phyloP scores from a whole-genome alignment of 2,113 vertebrate genomes.

The Ctenomys sociabilis region DNA sequence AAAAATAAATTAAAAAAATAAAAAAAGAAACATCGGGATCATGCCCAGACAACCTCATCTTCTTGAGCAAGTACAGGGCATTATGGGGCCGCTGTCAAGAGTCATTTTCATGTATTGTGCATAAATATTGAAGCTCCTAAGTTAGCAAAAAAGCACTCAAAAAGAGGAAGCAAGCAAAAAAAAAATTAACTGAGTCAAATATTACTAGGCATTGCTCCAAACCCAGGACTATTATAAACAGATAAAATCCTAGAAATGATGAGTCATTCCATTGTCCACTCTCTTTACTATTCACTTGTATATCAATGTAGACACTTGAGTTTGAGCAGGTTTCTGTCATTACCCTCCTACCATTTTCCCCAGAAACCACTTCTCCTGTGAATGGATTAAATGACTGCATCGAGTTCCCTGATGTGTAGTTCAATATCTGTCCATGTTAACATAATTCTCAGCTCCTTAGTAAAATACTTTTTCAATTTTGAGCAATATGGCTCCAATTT shows the following conservation, averaged over 20 bases:
- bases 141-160: background rate
- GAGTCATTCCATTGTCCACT: background rate
- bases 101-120: background rate
- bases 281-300: background rate
- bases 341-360: background rate
- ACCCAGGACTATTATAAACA: slow-evolving; percentile 28
- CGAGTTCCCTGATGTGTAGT: background rate
- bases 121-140: slow-evolving; percentile 54
- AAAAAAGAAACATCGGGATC: too few species aligned
- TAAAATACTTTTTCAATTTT: slow-evolving; percentile 22
- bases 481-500: background rate
- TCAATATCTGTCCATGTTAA: background rate
- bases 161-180: slow-evolving; percentile 43
- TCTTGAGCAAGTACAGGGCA: background rate
- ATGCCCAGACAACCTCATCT: background rate
- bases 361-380: background rate
- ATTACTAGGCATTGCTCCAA: slow-evolving; percentile 39
- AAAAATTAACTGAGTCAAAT: too few species aligned
- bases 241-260: background rate
- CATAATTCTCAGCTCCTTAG: background rate
- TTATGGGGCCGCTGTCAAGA: background rate
- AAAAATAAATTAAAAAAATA: too few species aligned
- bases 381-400: background rate
- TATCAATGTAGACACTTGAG: background rate
- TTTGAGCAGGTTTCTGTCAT: slow-evolving; percentile 20